phyloP scores from a whole-genome alignment of 2,113 vertebrate species.

The Tympanuchus pallidicinctus region DNA sequence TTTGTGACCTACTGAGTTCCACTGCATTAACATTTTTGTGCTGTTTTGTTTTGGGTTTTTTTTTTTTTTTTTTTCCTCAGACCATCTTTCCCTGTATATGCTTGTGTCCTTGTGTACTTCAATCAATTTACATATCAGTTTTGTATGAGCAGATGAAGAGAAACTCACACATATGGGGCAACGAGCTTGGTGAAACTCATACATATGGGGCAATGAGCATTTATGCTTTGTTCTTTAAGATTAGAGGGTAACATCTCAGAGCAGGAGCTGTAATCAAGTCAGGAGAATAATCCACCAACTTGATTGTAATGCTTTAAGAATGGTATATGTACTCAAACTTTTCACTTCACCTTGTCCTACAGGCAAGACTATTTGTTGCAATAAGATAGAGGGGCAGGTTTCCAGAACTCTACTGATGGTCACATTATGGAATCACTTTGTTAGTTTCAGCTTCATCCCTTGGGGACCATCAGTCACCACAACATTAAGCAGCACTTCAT shows the following conservation, averaged over 20 bases:
- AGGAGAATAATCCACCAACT: neutral
- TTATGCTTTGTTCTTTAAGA: neutral
- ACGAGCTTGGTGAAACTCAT: neutral
- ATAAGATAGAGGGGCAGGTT: fast-evolving
- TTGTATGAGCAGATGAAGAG: neutral
- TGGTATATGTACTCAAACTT: neutral
- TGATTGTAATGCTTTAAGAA: neutral
- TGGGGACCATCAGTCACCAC: neutral
- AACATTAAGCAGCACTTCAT: neutral
- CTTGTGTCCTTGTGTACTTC: neutral
- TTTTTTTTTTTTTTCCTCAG: neutral
- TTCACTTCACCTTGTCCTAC: neutral
- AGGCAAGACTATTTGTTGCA: neutral
- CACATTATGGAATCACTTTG: neutral
- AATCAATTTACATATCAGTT: neutral
- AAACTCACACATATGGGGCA: neutral
- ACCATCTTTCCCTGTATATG: neutral
- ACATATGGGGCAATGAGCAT: neutral
- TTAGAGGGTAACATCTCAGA: neutral
- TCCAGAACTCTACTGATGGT: neutral
- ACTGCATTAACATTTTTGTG: neutral
- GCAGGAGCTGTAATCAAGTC: neutral
- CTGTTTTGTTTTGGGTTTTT: too few relatives aligned
- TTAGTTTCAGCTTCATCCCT: neutral
- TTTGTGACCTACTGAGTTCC: slow-evolving; percentile 5